Evolutionary conservation across 1,140 invertebrate species (phyloP).

Genomic region (Sycophila sp.): DNA sequence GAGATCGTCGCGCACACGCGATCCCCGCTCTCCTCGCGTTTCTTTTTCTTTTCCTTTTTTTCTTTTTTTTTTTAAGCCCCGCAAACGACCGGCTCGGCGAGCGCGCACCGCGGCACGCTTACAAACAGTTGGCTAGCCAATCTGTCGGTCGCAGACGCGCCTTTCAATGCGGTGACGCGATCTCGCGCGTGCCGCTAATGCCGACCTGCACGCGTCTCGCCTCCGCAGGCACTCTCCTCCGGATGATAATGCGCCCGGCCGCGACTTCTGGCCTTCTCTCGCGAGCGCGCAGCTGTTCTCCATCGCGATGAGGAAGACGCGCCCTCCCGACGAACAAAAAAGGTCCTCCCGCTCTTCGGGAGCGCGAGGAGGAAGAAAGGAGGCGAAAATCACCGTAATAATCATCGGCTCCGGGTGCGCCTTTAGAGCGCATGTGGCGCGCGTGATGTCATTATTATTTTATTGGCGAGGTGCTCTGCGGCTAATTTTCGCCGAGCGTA

Average conservation of each 20-base stretch:
- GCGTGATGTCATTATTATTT: constrained; percentile 4
- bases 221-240: neutral
- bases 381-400: neutral
- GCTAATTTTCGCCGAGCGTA: neutral
- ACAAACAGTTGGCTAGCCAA: too few species aligned
- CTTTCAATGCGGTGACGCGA: neutral
- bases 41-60: too few species aligned
- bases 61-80: neutral
- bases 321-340: neutral
- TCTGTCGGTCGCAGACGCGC: neutral
- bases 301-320: constrained; percentile 14
- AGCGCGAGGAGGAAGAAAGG: neutral
- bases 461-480: too few species aligned
- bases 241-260: too few species aligned
- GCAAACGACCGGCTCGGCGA: neutral
- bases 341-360: neutral
- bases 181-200: neutral
- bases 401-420: neutral
- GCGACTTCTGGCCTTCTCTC: neutral
- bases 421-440: neutral
- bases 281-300: neutral
- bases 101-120: too few species aligned
- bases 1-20: too few species aligned
- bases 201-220: too few species aligned
- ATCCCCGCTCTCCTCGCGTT: too few species aligned